Evolutionary conservation across 2,888 invertebrate species (phyloP).

Genomic region (Sylvicola cinctus): DNA sequence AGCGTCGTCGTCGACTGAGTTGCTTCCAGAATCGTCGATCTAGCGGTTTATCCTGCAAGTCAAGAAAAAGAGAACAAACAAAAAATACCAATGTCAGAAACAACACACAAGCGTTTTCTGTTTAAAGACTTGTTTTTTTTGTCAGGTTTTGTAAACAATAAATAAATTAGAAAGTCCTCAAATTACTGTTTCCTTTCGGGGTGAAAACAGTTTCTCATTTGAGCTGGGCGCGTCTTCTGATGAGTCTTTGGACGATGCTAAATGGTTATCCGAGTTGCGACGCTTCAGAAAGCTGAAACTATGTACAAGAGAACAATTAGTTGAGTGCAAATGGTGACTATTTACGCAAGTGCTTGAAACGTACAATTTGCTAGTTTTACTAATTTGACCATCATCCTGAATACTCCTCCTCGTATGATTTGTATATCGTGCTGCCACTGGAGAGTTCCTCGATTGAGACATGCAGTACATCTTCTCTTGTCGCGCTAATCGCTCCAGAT

Average conservation of each 20-base stretch:
- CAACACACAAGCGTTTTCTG: too few species aligned
- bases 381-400: background rate
- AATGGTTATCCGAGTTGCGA: slow-evolving; percentile 21
- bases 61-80: too few species aligned
- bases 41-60: slow-evolving; percentile 48
- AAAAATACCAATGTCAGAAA: too few species aligned
- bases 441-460: slow-evolving; percentile 28
- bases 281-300: slow-evolving; percentile 25
- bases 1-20: slow-evolving; percentile 47
- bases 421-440: slow-evolving; percentile 6
- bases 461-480: slow-evolving; percentile 27
- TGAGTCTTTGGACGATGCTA: slow-evolving; percentile 19
- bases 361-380: slow-evolving; percentile 7
- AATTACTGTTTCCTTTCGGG: slow-evolving; percentile 23
- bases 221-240: slow-evolving; percentile 22
- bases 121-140: too few species aligned
- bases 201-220: slow-evolving; percentile 17
- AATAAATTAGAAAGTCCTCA: too few species aligned
- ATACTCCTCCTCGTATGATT: slow-evolving; percentile 3
- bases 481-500: slow-evolving; percentile 43
- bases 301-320: slow-evolving; percentile 3
- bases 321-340: slow-evolving; percentile 16
- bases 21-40: slow-evolving; percentile 66
- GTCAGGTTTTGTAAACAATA: too few species aligned
- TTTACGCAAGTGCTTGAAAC: slow-evolving; percentile 1